Percentiles rank a stretch among this genome's conserved stretches.
Evolutionary conservation across 2,888 invertebrate genomes (phyloP).

Genomic region (Cyrtodaria siliqua): DNA sequence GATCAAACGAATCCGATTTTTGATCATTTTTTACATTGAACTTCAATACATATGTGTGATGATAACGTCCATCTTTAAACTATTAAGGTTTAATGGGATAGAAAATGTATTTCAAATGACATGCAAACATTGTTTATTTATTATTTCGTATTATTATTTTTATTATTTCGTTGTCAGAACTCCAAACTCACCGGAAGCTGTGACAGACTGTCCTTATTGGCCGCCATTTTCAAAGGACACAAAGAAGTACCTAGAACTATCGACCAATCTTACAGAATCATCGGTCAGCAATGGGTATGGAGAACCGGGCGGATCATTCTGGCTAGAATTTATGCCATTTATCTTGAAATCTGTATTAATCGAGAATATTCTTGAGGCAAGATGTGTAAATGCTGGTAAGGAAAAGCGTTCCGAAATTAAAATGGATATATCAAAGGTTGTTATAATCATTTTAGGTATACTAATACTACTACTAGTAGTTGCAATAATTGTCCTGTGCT

Average conservation of each 20-base stretch:
- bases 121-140: no score
- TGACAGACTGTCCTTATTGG: conserved; percentile 8
- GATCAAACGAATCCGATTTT: no score
- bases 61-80: no score
- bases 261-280: conserved; percentile 10
- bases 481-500: conserved; percentile 11
- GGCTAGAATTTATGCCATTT: conserved; percentile 27
- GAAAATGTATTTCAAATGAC: no score
- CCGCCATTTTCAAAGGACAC: background rate
- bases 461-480: conserved; percentile 2
- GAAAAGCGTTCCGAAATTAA: background rate
- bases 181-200: conserved; percentile 4
- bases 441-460: conserved; percentile 9
- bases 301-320: conserved; percentile 30
- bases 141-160: no score
- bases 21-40: no score
- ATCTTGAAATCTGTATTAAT: conserved; percentile 4
- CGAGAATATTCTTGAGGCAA: background rate
- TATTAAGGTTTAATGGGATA: no score
- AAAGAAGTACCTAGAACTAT: conserved; percentile 15
- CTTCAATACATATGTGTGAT: no score
- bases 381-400: background rate
- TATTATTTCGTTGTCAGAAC: conserved; percentile 5
- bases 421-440: background rate
- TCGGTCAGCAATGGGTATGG: conserved; percentile 8